These are phyloP conservation scores for Grus americana DNA, from an alignment of 2,113 vertebrate genomes.

Conservation along the genomic window DNA sequence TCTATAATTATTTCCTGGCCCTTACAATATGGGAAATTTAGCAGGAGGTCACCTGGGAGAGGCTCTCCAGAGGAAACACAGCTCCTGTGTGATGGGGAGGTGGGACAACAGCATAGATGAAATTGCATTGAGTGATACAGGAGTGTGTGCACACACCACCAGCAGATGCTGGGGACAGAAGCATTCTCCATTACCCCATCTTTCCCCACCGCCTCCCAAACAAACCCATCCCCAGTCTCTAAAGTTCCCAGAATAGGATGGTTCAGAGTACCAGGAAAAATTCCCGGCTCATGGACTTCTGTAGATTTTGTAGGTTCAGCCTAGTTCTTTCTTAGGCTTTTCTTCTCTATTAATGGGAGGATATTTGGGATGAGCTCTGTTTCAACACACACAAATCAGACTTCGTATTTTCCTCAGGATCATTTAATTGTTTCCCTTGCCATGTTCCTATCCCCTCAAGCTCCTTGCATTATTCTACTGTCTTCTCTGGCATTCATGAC, in stretches of 20 bases:
- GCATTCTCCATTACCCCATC: background rate
- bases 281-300: background rate
- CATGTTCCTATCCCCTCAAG: background rate
- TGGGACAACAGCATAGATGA: background rate
- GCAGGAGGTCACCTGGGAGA: background rate
- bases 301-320: background rate
- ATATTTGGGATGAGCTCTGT: background rate
- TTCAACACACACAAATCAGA: background rate
- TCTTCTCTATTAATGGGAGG: background rate
- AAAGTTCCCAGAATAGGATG: background rate
- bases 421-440: background rate
- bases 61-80: background rate
- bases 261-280: background rate
- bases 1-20: background rate
- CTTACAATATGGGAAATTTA: background rate
- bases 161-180: background rate
- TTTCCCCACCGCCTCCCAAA: background rate
- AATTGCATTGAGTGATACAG: background rate
- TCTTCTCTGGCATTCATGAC: background rate
- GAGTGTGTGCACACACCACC: background rate
- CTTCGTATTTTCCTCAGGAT: background rate
- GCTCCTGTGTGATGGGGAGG: background rate
- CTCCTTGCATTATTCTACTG: background rate
- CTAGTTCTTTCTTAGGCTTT: background rate
- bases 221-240: background rate